Conservation (phyloP, 2,888 invertebrate genomes). For the Coecobrya sp. region DNA sequence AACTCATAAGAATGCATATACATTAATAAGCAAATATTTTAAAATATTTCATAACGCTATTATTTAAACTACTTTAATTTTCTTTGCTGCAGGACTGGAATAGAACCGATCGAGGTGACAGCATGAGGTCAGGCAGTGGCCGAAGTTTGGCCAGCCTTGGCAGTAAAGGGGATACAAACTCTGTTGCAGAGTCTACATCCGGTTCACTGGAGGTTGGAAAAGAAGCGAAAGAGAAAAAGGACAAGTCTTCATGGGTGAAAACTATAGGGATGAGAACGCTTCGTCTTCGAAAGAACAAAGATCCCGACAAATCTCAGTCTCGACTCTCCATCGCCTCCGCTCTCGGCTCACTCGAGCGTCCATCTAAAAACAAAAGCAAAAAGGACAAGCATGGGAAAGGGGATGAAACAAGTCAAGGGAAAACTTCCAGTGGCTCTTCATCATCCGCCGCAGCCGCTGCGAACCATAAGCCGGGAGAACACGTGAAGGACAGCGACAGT, state of each 20-base stretch:
- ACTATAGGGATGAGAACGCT: constrained; percentile 86
- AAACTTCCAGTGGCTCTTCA: not conserved
- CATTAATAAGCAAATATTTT: no score
- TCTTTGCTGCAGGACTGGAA: constrained; percentile 73
- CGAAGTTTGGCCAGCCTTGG: constrained; percentile 80
- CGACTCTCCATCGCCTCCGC: constrained; percentile 79
- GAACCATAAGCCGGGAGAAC: constrained; percentile 73
- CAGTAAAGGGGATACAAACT: constrained; percentile 74
- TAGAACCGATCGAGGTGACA: constrained; percentile 72
- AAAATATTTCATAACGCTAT: not conserved
- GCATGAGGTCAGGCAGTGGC: constrained; percentile 81
- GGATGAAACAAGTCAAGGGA: constrained; percentile 41
- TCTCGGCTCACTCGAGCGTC: constrained; percentile 76
- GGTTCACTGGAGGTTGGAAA: constrained; percentile 80
- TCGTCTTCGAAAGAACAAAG: constrained; percentile 81
- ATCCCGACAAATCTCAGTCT: constrained; percentile 78
- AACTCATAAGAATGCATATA: not conserved
- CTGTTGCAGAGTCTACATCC: constrained; percentile 62
- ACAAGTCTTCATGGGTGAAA: constrained; percentile 85
- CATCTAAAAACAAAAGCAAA: constrained; percentile 70
- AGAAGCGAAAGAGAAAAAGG: constrained; percentile 85
- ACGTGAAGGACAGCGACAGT: constrained; percentile 79
- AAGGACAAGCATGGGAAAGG: constrained; percentile 55
- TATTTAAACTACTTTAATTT: not conserved
- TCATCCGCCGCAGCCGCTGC: not conserved